Base-by-base conservation (phyloP, 1,140 invertebrate species). In the Camponotus pennsylvanicus region DNA sequence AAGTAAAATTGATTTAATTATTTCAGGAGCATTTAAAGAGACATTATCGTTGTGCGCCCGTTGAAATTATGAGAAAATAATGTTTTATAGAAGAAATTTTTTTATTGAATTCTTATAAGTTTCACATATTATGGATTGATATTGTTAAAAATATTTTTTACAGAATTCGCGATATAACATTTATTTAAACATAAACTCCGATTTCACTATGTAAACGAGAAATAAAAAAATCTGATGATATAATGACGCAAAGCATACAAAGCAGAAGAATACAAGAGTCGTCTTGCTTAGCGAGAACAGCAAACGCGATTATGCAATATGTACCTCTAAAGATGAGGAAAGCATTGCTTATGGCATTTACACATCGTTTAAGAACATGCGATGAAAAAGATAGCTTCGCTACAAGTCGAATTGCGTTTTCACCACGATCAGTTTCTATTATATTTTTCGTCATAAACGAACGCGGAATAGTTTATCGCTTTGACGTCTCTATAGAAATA, bases 311-410 rank as follows among this genome's bases (percentile, higher is more conserved):
- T 55, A 57, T 55, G 70, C 49, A 73, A 73, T 5, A 52, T 52
- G 27, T n/a, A 32, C 27, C n/a, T 18, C 13, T 15, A 9, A 70
- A 49, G 18, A 70, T 15, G 11, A 45, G 37, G 42, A 42, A 8
- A 73, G 59, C 21, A 45, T 21, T 15, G 32, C 18, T 55, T 0
- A 7, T 37, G 66, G 57, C 40, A 61, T 82, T 64, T 70, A 49
- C 45, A 45, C 63, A 76, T 2, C 15, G 45, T 34, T 55, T 40
- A 32, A n/a, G 40, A 11, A 34, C 6, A 11, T 57, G 40, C 13
- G 63, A 77, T 18, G 70, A 34, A 40, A 40, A 61, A 42, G 45
- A 61, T 76, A 83, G 82, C 84, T 85, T 85, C 75, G 45, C 27
- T 59, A 69, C 37, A 73, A 76, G 2, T 45, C 73, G 79, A 66